Percentiles rank a stretch among this genome's conserved stretches.
These are phyloP conservation scores for Andricus grossulariae DNA, from an alignment of 1,140 invertebrate genomes.

Conservation along the genomic window DNA sequence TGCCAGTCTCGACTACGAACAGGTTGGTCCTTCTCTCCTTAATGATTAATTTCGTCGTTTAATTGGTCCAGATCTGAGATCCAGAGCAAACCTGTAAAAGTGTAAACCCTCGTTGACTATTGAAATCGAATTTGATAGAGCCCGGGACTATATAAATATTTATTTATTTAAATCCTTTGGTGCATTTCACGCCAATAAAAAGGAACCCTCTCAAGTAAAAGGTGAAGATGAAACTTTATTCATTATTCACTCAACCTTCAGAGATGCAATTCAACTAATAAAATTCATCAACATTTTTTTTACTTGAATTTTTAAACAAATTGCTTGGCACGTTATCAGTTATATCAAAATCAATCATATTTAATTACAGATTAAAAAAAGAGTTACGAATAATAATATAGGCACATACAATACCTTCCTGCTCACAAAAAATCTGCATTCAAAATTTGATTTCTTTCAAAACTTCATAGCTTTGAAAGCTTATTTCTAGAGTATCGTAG, in stretches of 20 bases:
- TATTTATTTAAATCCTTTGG: conserved; percentile 26
- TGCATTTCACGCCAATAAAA: conserved; percentile 16
- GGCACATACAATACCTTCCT: too few relatives aligned
- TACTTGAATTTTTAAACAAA: neutral
- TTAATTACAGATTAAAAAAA: neutral
- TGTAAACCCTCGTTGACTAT: conserved; percentile 16
- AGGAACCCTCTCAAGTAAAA: neutral
- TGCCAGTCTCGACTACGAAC: conserved; percentile 93
- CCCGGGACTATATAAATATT: conserved; percentile 21
- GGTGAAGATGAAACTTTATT: neutral
- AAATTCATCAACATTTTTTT: conserved; percentile 1
- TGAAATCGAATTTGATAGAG: neutral
- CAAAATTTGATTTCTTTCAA: too few relatives aligned
- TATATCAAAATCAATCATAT: neutral
- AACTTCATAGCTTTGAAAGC: too few relatives aligned
- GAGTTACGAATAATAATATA: too few relatives aligned
- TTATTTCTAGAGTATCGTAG: too few relatives aligned
- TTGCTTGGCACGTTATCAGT: neutral
- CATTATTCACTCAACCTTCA: conserved; percentile 2
- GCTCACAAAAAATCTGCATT: too few relatives aligned
- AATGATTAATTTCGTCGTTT: conserved; percentile 47
- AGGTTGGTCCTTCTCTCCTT: conserved; percentile 77
- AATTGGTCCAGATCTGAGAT: conserved; percentile 2
- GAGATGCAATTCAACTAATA: neutral
- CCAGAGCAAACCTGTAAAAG: conserved; percentile 1